A percentile compares a stretch with the other conserved stretches of the same genome.
These are phyloP conservation scores for Cepaea nemoralis DNA, from an alignment of 1,140 invertebrate species.

Conservation along the genomic window DNA sequence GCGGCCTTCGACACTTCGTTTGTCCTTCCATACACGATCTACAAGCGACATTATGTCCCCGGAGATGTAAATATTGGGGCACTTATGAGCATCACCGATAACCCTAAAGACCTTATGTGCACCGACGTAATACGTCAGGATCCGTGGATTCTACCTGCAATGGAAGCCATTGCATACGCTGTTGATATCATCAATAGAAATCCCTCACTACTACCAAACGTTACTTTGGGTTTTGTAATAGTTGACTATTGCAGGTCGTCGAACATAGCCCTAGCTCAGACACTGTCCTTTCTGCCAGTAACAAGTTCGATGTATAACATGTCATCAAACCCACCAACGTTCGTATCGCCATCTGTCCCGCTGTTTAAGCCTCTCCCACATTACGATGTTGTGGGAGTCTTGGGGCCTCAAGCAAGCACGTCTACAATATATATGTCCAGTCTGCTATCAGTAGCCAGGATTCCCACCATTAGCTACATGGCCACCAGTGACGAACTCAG, in stretches of 20 bases:
- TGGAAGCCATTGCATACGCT: constrained; percentile 5
- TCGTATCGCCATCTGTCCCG: not conserved
- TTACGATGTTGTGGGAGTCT: constrained; percentile 19
- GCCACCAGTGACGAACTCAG: constrained; percentile 16
- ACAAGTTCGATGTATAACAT: too few species aligned
- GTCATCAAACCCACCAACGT: too few species aligned
- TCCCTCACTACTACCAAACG: not conserved
- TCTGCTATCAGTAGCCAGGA: not conserved
- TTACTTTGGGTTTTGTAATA: not conserved
- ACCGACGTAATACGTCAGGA: not conserved
- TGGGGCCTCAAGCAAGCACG: not conserved
- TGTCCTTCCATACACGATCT: too few species aligned
- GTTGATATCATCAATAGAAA: not conserved
- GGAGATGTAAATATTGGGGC: constrained; percentile 22
- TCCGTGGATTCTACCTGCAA: not conserved
- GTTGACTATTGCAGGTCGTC: not conserved
- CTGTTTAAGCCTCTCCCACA: not conserved
- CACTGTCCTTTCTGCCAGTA: constrained; percentile 15
- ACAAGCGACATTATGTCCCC: not conserved
- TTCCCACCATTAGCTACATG: not conserved
- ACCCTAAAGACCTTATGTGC: not conserved
- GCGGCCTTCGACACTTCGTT: too few species aligned
- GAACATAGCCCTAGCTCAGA: not conserved
- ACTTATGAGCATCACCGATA: not conserved
- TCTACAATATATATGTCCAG: not conserved